These are phyloP conservation scores for Silurus aristotelis DNA, from an alignment of 2,797 vertebrate species.

Conservation along the genomic window DNA sequence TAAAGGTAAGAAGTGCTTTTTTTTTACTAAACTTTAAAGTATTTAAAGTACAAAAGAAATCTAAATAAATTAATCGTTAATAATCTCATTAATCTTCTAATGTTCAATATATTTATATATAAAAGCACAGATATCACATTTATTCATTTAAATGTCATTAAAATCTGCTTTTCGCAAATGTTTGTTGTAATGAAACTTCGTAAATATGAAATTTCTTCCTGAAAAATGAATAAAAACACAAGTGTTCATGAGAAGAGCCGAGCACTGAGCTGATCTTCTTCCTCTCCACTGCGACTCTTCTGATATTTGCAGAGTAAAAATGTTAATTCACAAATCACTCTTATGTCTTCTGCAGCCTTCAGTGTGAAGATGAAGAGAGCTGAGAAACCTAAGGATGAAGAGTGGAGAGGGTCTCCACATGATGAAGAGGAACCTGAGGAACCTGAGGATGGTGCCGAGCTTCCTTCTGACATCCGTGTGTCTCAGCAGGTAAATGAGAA, in stretches of 20 bases:
- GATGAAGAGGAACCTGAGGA: not conserved
- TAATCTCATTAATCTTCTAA: not conserved
- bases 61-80: not conserved
- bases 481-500: constrained; percentile 5
- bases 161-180: no score
- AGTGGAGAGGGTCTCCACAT: not conserved
- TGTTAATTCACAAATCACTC: not conserved
- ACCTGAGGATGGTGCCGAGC: not conserved
- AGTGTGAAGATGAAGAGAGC: constrained; percentile 11
- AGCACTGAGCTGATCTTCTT: not conserved
- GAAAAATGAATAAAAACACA: no score
- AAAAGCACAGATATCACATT: no score
- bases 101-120: not conserved
- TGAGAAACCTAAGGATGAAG: not conserved
- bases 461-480: not conserved
- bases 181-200: no score
- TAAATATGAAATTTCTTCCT: no score
- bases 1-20: not conserved
- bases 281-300: not conserved
- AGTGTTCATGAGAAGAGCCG: no score
- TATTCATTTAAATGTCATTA: no score
- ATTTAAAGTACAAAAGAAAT: not conserved
- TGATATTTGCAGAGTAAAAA: not conserved
- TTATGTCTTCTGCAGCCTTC: not conserved
- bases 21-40: not conserved